phyloP scores from a whole-genome alignment of 1,140 invertebrate genomes.

The Pogonognathellus flavescens region DNA sequence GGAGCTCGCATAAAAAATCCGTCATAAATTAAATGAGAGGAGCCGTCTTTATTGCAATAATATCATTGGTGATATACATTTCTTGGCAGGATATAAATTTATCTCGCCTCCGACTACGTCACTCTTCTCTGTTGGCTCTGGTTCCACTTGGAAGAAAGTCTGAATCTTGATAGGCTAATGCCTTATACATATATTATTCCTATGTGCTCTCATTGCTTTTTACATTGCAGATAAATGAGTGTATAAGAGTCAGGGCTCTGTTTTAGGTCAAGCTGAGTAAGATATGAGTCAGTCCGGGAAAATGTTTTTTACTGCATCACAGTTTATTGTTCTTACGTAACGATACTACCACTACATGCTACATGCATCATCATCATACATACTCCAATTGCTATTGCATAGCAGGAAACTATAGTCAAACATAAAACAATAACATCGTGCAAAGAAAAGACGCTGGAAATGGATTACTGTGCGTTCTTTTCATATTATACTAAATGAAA shows the following conservation, averaged over 20 bases:
- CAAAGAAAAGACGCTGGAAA: not conserved
- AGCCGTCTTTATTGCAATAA: slow-evolving; percentile 48
- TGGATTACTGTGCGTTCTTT: not conserved
- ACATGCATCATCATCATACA: not conserved
- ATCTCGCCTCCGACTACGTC: slow-evolving; percentile 40
- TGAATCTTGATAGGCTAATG: slow-evolving; percentile 50
- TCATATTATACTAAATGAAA: slow-evolving; percentile 40
- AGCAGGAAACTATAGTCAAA: not conserved
- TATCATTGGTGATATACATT: slow-evolving; percentile 47
- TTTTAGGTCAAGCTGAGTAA: slow-evolving; percentile 47
- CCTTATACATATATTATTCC: slow-evolving; percentile 3
- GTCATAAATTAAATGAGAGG: slow-evolving; percentile 48
- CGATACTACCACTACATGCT: slow-evolving; percentile 10
- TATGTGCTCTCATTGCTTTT: not conserved
- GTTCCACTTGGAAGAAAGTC: slow-evolving; percentile 36
- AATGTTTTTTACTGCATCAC: slow-evolving; percentile 29
- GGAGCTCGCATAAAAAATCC: slow-evolving; percentile 26
- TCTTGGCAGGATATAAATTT: slow-evolving; percentile 48
- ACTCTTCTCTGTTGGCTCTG: slow-evolving; percentile 37
- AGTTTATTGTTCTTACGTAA: slow-evolving; percentile 18
- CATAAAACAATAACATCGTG: not conserved
- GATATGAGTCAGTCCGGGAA: slow-evolving; percentile 12
- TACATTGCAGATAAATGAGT: not conserved
- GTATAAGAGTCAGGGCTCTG: not conserved
- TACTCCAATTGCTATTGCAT: not conserved